A percentile compares a stretch with the other conserved stretches of the same genome.
Evolutionary conservation across 2,888 invertebrate species (phyloP).

Genomic region (Criorhina ranunculi): DNA sequence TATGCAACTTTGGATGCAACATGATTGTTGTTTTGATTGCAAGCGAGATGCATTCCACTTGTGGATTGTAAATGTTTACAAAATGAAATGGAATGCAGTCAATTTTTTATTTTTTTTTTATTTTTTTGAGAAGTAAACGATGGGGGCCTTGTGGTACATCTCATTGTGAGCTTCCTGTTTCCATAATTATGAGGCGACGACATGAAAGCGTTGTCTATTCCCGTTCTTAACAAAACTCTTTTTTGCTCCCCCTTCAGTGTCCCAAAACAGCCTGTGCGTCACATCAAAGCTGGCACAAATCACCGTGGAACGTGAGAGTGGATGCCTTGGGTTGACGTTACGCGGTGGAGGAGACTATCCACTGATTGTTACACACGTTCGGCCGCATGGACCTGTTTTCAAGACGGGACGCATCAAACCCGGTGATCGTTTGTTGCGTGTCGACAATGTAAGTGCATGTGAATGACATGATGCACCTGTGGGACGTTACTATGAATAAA

Average conservation of each 20-base stretch:
- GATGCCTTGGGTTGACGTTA: constrained; percentile 94
- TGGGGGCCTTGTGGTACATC: constrained; percentile 53
- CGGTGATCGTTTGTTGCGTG: constrained; percentile 94
- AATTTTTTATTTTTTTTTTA: neutral
- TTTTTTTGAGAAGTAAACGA: constrained; percentile 17
- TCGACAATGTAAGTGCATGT: constrained; percentile 89
- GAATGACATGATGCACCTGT: constrained; percentile 49
- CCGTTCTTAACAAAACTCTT: constrained; percentile 7
- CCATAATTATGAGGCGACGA: constrained; percentile 29
- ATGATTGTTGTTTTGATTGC: constrained; percentile 69
- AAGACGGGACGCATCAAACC: constrained; percentile 95
- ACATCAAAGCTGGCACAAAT: constrained; percentile 92
- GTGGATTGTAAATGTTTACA: constrained; percentile 66
- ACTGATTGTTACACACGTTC: constrained; percentile 94
- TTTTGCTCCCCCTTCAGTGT: constrained; percentile 84
- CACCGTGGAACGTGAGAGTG: constrained; percentile 91
- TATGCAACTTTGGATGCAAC: constrained; percentile 62
- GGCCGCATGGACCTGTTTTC: constrained; percentile 95
- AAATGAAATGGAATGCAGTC: constrained; percentile 12
- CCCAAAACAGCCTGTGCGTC: constrained; percentile 90
- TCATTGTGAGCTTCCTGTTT: constrained; percentile 53
- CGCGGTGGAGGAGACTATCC: constrained; percentile 93
- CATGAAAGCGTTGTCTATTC: constrained; percentile 32
- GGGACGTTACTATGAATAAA: constrained; percentile 1
- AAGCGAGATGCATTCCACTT: constrained; percentile 64